Evolutionary conservation across 2,797 vertebrate species (phyloP), one percentile per base, ranked within the genome.

Genomic region (Dryobates pubescens): DNA sequence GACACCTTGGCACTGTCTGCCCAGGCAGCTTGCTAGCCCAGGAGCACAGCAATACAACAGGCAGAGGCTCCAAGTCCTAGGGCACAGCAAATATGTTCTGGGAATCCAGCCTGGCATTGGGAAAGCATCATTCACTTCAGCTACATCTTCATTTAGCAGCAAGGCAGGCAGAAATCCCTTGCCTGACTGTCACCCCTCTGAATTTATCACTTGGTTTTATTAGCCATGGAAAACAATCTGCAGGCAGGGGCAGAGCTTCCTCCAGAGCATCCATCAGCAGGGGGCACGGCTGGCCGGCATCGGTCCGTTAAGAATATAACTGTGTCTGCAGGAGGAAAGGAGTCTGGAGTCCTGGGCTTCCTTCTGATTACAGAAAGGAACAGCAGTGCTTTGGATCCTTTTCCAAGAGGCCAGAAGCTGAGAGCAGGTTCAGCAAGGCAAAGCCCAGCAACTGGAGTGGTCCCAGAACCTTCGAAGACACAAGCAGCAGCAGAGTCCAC

Each of bases 331-430:
- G 43, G n/a, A 92, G 49, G 70, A 89, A 79, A 94, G 74, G 80
- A 91, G 86, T n/a, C 49, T 64, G 74, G 61, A 84, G 86, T n/a
- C 89, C 83, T 61, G 18, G 32, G 10, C 0, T 34, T 68, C 51
- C 82, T 82, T 13, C 67, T 90, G 83, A 86, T 81, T 90, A 76
- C 86, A 71, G 79, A 85, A 77, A 89, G 30, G 63, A 92, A 69
- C 14, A 72, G 82, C 1, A 0, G n/a, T 29, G 82, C 86, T 86
- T 62, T 41, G 82, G 51, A 15, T 62, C 57, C 77, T 86, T 82
- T 84, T 79, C 59, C 10, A 82, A 87, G 47, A 30, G 59, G 63
- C 18, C 88, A 62, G 86, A 93, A 83, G 91, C 76, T 65, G 65
- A 22, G 13, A 81, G 54, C 56, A 72, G 56, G 56, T 43, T 84